Conservation (phyloP, 1,140 invertebrate species). For the Diorhabda carinulata region DNA sequence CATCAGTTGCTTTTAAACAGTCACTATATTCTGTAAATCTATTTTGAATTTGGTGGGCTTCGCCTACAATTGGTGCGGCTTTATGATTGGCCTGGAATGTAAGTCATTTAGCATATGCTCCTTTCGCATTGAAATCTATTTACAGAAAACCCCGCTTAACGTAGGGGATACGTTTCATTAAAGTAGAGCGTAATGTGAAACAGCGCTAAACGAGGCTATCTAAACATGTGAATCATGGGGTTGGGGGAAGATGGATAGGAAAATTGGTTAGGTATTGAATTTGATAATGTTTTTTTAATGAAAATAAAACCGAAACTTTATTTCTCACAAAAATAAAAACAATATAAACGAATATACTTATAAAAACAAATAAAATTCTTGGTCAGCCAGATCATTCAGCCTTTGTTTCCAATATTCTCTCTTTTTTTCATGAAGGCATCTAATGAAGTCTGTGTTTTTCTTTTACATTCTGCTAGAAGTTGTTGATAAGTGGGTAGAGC, state of each 20-base stretch:
- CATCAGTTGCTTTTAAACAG: too few relatives aligned
- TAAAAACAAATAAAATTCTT: too few relatives aligned
- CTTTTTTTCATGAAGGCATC: neutral
- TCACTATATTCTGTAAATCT: too few relatives aligned
- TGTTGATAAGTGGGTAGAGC: too few relatives aligned
- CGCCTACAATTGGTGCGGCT: too few relatives aligned
- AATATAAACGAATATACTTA: too few relatives aligned
- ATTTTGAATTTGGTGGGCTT: too few relatives aligned
- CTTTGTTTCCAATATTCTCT: neutral
- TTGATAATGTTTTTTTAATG: neutral
- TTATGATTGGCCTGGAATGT: too few relatives aligned
- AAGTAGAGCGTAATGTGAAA: neutral
- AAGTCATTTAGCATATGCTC: too few relatives aligned
- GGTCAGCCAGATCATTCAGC: neutral
- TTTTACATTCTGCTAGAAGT: neutral
- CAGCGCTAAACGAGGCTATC: slow-evolving; percentile 1
- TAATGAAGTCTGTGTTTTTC: neutral
- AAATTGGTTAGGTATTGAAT: neutral
- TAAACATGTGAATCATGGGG: neutral
- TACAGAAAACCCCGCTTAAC: too few relatives aligned
- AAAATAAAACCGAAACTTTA: neutral
- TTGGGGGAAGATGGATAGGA: neutral
- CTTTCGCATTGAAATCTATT: too few relatives aligned
- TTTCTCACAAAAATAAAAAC: neutral
- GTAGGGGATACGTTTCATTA: too few relatives aligned